These are phyloP conservation scores for Presbytis comata DNA, from an alignment of 2,797 vertebrate species.

Conservation along the genomic window DNA sequence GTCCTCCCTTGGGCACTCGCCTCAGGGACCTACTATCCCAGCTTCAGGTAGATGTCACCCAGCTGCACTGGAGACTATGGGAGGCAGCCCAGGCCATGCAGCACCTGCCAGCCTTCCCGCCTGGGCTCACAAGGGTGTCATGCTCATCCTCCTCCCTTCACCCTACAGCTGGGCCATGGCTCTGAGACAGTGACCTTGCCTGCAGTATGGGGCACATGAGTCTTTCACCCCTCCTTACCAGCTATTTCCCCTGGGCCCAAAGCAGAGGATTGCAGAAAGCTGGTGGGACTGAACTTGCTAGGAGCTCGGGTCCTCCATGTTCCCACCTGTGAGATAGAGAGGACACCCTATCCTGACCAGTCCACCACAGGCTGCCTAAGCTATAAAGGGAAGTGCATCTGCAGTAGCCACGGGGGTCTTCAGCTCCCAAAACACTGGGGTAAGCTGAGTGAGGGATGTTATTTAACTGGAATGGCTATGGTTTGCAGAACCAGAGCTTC, in stretches of 20 bases:
- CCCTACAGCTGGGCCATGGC: not conserved
- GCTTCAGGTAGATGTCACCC: not conserved
- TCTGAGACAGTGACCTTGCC: not conserved
- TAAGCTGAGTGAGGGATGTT: not conserved
- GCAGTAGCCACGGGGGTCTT: not conserved
- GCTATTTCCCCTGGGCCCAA: not conserved
- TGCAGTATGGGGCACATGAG: not conserved
- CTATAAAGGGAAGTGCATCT: not conserved
- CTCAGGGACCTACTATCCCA: not conserved
- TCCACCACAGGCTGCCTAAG: not conserved
- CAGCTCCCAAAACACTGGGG: not conserved
- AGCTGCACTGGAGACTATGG: not conserved
- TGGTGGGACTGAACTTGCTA: not conserved
- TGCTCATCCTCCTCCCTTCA: not conserved
- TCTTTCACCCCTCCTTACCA: not conserved
- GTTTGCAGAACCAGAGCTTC: constrained; percentile 70
- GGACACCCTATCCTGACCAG: not conserved
- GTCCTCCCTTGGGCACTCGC: not conserved
- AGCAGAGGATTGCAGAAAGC: not conserved
- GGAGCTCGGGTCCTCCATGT: not conserved
- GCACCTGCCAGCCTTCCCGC: not conserved
- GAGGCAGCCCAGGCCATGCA: not conserved
- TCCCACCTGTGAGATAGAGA: not conserved
- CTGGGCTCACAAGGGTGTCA: not conserved
- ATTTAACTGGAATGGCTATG: constrained; percentile 55